phyloP scores from a whole-genome alignment of 1,140 invertebrate species.

The Achatina immaculata region DNA sequence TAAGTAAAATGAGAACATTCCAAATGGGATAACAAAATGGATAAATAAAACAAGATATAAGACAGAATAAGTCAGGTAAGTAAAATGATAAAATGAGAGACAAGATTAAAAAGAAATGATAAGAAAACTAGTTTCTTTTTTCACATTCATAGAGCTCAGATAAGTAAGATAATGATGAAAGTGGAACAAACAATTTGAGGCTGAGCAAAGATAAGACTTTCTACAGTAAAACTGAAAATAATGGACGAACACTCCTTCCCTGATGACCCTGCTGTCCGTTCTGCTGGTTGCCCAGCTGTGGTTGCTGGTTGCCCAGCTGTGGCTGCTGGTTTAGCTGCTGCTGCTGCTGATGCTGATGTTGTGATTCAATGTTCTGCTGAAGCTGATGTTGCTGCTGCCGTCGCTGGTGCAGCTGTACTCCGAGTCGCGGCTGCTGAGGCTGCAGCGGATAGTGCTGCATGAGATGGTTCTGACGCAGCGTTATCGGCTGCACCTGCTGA shows the following conservation, averaged over 20 bases:
- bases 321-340: constrained; percentile 15
- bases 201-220: too few species aligned
- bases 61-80: too few species aligned
- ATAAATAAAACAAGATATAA: too few species aligned
- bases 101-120: too few species aligned
- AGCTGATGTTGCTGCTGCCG: constrained; percentile 33
- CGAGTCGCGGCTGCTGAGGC: constrained; percentile 31
- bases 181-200: too few species aligned
- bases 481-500: neutral
- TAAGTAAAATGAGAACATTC: too few species aligned
- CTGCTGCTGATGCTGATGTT: constrained; percentile 27
- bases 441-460: constrained; percentile 31
- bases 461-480: constrained; percentile 25
- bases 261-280: neutral
- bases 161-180: too few species aligned
- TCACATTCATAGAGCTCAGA: too few species aligned
- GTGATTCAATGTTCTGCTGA: constrained; percentile 35
- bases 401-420: constrained; percentile 32
- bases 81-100: too few species aligned
- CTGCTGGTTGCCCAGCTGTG: constrained; percentile 15
- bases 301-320: constrained; percentile 2
- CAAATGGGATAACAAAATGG: too few species aligned
- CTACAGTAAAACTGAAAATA: constrained; percentile 21
- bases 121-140: too few species aligned
- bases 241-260: constrained; percentile 7